Evolutionary conservation across 2,113 vertebrate species (phyloP), one percentile per base, ranked within the genome.

Genomic region (Amphilophus citrinellus): DNA sequence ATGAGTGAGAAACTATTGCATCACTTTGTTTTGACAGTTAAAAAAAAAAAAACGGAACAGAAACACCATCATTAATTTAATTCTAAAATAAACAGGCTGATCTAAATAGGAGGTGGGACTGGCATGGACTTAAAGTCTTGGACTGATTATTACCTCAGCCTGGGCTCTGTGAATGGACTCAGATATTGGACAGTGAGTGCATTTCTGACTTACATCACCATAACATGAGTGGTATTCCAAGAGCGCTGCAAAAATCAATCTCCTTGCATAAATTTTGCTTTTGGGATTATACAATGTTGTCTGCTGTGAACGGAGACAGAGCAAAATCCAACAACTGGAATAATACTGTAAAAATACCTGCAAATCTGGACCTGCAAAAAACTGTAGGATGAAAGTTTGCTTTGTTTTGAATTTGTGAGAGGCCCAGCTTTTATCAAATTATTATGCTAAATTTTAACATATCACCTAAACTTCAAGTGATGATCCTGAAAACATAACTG

Each of bases 71-170:
- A 73, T 73, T 79, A 63, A 71, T 71, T 58, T 47, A 58, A 22
- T 30, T 85, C 60, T 30, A 79, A 24, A 32, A 57, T 15, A 53
- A 65, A 68, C 66, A 61, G 68, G 20, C 50, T 50, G 59, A 50
- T 59, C 59, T 80, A 39, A 83, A 77, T 84, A 59, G 30, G 58
- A 73, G 44, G 32, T 30, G 1, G 11, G 20, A 44, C 61, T 20
- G 58, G 20, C 35, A 79, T 63, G 32, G 39, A 47, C 57, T 30
- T 24, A 30, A 17, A 76, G 53, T 75, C 24, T 44, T 2, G 2
- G 27, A 68, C n/a, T 44, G 59, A 73, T 82, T 53, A 84, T 86
- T 84, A 65, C 80, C 44, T 57, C 79, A 61, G 84, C 76, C 71
- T 8, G 15, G 68, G 60, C 15, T 63, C 15, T 68, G 37, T 78